Percentiles rank a stretch among this genome's conserved stretches.
These are phyloP conservation scores for Trachelus tabidus DNA, from an alignment of 2,888 invertebrate species.

Conservation along the genomic window DNA sequence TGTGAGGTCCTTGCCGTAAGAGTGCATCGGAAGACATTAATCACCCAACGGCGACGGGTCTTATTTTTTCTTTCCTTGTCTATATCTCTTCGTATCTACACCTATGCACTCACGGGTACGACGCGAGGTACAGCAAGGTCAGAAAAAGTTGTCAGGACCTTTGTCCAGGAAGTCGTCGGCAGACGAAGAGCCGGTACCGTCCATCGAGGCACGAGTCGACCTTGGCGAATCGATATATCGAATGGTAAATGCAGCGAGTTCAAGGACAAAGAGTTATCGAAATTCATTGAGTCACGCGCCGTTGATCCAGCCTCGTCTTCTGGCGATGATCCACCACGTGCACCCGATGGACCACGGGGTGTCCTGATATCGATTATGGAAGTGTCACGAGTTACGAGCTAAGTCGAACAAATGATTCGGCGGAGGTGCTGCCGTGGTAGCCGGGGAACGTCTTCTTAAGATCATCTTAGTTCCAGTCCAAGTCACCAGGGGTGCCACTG, in stretches of 20 bases:
- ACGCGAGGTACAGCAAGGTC: background rate
- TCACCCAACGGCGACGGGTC: conserved; percentile 46
- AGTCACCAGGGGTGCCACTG: background rate
- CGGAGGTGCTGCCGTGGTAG: conserved; percentile 33
- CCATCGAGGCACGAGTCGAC: background rate
- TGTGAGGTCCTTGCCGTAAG: conserved; percentile 34
- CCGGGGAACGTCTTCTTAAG: conserved; percentile 37
- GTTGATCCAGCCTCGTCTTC: background rate
- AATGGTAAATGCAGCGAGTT: background rate
- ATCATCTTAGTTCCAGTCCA: conserved; percentile 16
- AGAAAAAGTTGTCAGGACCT: background rate
- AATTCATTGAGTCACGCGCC: background rate
- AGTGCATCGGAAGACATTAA: conserved; percentile 51
- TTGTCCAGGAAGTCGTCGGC: background rate
- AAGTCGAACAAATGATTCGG: conserved; percentile 35
- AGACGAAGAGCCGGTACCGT: too few relatives aligned
- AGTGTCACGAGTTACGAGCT: conserved; percentile 33
- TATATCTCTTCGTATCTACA: conserved; percentile 5
- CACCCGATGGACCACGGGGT: background rate
- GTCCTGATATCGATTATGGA: conserved; percentile 35
- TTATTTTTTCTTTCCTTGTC: background rate
- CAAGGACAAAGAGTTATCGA: background rate
- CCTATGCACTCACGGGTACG: background rate
- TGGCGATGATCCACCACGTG: conserved; percentile 18
- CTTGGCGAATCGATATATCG: background rate